Evolutionary conservation across 2,888 invertebrate species (phyloP), one percentile per base, ranked within the genome.

Genomic region (Synanthedon formicaeformis): DNA sequence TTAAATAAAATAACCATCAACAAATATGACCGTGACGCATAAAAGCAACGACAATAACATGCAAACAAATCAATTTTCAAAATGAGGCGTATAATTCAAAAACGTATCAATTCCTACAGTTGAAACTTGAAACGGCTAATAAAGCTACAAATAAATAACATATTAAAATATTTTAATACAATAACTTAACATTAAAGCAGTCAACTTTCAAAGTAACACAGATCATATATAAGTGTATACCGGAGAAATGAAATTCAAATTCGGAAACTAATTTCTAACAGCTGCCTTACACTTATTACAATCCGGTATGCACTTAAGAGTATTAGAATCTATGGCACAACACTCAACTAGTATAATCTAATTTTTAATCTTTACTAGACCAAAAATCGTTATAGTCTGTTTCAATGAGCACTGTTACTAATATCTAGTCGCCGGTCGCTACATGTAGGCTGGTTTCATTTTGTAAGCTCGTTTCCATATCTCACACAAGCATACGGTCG

Each of bases 381-480:
- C 49, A 23, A 18, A 49, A 23, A 18, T 49, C 49, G 8, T 16
- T 27, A 48, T 48, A 51, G 41, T 51, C 41, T 50, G 45, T 45
- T 40, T 50, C 49, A 51, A 23, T 23, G 45, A 45, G 45, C 45
- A 45, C 45, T n/a, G 13, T 10, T 49, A 12, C 16, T 66, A 75
- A 68, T 49, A 49, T 23, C 49, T 49, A 12, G 18, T 16, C 63
- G 65, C 74, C 73, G 66, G 73, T 78, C 80, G 86, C 90, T 93
- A 94, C 93, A 94, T 94, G 70, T 93, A 94, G 69, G 94, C 92
- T 2, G 94, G 94, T 70, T 96, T 96, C 72, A 95, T 93, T 84
- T 97, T 97, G 78, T 97, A 98, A 6, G 97, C 96, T 62, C 94
- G 90, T 81, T 97, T 97, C 98, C 97, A 98, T 67, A 98, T 96